These are phyloP conservation scores for Cydia amplana DNA, from an alignment of 1,140 invertebrate genomes.

Conservation along the genomic window DNA sequence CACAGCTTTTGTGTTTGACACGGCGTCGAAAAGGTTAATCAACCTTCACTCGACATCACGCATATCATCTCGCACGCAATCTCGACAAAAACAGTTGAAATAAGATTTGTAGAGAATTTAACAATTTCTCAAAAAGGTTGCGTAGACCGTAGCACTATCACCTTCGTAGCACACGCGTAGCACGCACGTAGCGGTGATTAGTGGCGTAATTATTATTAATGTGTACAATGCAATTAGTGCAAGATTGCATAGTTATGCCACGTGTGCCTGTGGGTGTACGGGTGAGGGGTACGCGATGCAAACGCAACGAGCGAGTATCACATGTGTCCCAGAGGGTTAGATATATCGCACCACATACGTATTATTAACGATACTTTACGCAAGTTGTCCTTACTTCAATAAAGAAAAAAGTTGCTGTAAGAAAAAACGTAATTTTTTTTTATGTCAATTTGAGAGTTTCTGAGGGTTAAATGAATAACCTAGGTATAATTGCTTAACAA, in stretches of 20 bases:
- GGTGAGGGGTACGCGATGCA: background rate
- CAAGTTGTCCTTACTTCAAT: background rate
- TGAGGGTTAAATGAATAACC: background rate
- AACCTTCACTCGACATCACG: background rate
- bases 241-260: background rate
- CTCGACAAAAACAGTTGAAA: background rate
- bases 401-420: background rate
- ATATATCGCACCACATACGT: background rate
- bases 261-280: background rate
- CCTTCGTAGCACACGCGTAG: conserved; percentile 29
- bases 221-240: conserved; percentile 1
- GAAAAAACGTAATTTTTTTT: background rate
- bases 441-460: background rate
- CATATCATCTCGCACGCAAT: background rate
- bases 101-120: background rate
- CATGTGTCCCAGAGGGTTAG: background rate
- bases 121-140: conserved; percentile 1
- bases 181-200: conserved; percentile 24
- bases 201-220: conserved; percentile 9
- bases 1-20: too few relatives aligned
- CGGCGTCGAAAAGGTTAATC: too few relatives aligned
- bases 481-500: background rate
- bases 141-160: conserved; percentile 6
- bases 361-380: background rate
- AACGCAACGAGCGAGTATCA: background rate